These are phyloP conservation scores for Siphamia tubifer DNA, from an alignment of 2,113 vertebrate genomes.

Conservation along the genomic window DNA sequence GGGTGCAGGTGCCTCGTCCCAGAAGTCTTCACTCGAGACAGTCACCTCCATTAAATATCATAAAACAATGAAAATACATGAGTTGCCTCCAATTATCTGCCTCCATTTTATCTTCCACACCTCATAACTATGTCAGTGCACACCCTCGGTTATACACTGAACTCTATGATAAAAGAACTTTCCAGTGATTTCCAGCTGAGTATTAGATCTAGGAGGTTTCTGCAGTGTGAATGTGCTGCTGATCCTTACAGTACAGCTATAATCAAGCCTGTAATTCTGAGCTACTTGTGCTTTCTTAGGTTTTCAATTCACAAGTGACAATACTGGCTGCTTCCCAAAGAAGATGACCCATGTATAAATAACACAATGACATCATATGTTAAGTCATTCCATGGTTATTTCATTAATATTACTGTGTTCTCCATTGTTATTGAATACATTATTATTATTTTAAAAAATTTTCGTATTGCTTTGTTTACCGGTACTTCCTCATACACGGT, in stretches of 20 bases:
- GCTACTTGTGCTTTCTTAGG: not conserved
- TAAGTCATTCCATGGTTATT: too few relatives aligned
- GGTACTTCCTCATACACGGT: too few relatives aligned
- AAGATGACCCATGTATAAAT: not conserved
- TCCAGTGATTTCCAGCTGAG: not conserved
- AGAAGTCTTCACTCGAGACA: not conserved
- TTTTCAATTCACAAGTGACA: not conserved
- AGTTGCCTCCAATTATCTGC: not conserved
- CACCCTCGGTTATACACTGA: not conserved
- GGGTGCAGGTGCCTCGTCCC: not conserved
- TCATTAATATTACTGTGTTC: too few relatives aligned
- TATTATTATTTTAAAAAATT: too few relatives aligned
- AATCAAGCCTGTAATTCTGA: not conserved
- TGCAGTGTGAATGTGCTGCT: not conserved
- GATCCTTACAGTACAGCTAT: not conserved
- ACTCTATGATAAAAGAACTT: not conserved
- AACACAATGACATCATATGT: not conserved
- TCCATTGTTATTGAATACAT: too few relatives aligned
- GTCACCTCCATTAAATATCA: conserved; percentile 3
- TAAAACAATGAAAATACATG: conserved; percentile 4
- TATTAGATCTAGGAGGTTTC: not conserved
- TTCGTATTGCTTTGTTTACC: too few relatives aligned
- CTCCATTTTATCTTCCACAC: conserved; percentile 2
- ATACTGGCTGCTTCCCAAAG: not conserved
- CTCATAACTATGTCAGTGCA: not conserved